phyloP scores from a whole-genome alignment of 2,888 invertebrate species.

The Heteropelma amictum region DNA sequence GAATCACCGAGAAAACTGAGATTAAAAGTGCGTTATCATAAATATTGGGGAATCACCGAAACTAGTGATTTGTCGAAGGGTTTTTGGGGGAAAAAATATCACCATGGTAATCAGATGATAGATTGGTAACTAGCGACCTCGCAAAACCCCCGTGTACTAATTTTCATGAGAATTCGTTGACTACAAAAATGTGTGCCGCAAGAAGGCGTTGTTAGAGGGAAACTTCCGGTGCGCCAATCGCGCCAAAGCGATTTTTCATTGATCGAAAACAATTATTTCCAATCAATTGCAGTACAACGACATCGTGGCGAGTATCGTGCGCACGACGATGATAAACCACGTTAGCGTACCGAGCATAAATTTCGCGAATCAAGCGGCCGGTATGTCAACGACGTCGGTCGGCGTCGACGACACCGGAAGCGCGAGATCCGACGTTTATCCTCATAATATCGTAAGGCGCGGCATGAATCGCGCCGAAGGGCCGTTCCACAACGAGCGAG shows the following conservation, averaged over 20 bases:
- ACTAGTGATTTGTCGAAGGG: too few species aligned
- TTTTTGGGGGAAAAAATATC: too few species aligned
- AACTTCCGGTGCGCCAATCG: too few species aligned
- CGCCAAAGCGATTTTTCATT: not conserved
- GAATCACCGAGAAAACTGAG: too few species aligned
- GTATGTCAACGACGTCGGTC: constrained; percentile 56
- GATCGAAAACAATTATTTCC: too few species aligned
- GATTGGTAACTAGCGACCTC: too few species aligned
- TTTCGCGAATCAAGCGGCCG: constrained; percentile 61
- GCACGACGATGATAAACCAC: constrained; percentile 73
- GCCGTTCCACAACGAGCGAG: constrained; percentile 77
- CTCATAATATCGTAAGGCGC: constrained; percentile 62
- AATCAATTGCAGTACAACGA: constrained; percentile 75
- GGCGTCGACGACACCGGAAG: constrained; percentile 57
- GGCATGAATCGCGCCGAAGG: constrained; percentile 79
- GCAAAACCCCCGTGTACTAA: too few species aligned
- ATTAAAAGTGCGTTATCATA: too few species aligned
- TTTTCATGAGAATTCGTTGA: too few species aligned
- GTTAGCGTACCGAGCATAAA: constrained; percentile 62
- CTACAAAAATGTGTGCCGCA: too few species aligned
- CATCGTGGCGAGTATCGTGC: constrained; percentile 72
- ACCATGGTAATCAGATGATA: too few species aligned
- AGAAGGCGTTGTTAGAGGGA: too few species aligned
- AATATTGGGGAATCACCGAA: not conserved
- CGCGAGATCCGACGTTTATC: constrained; percentile 58